Evolutionary conservation across 2,888 invertebrate genomes (phyloP), one percentile per base, ranked within the genome.

Genomic region (Rambutsinella grinnellia): DNA sequence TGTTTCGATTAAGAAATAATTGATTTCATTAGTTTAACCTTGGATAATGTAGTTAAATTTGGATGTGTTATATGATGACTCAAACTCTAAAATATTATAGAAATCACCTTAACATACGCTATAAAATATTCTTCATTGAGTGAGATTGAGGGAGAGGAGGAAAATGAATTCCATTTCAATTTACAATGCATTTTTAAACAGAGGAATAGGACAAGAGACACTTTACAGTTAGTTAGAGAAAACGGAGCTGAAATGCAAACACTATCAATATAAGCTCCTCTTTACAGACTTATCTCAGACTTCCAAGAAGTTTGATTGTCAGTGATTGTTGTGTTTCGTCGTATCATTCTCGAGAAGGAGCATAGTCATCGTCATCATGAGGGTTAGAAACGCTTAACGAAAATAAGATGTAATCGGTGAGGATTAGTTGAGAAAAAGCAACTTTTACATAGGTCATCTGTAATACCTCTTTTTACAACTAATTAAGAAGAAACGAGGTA

Each of bases 291-390:
- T 28, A 66, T 47, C 54, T 61, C 58, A 74, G 51, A 24, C 27
- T 60, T 74, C 74, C 28, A 61, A 60, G 74, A 74, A 74, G 63
- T 44, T 47, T 53, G 51, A 65, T 36, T 67, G 60, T 67, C 67
- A 74, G 36, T 58, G 53, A 65, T 58, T 51, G 63, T 67, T 70
- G 44, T 51, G 56, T 63, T 13, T 46, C 15, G 54, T 53, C 23
- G 36, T 36, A 36, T 36, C 36, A 36, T 36, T 13, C 36, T 36
- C 36, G 13, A 8, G 13, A 36, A 56, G 26, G 10, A 26, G 53
- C 10, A 23, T 23, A 24, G 56, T 56, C 56, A 56, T 56, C 49
- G 10, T 53, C 17, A 6, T 53, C 53, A 49, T 49, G 10, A 49
- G 49, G n/a, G n/a, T n/a, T n/a, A n/a, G n/a, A n/a, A n/a, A n/a